phyloP scores from a whole-genome alignment of 2,797 vertebrate genomes.

The Mycteria americana region DNA sequence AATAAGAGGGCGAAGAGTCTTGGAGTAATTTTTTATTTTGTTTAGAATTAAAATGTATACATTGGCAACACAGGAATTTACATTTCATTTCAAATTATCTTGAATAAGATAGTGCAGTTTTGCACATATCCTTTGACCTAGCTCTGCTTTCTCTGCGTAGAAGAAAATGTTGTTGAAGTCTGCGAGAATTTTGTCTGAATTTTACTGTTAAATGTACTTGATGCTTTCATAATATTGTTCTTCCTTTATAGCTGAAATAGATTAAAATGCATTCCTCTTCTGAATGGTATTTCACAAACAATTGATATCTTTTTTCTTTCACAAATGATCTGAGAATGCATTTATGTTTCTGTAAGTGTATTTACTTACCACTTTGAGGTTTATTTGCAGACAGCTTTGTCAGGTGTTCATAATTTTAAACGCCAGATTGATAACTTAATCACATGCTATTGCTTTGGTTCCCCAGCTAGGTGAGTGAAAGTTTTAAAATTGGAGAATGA shows the following conservation, averaged over 20 bases:
- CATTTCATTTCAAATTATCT: not conserved
- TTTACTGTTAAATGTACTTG: not conserved
- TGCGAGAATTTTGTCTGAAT: not conserved
- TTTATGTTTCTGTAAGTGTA: constrained; percentile 11
- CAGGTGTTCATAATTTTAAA: not conserved
- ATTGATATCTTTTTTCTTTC: not conserved
- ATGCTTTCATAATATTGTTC: constrained; percentile 12
- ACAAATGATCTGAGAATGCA: not conserved
- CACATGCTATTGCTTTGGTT: not conserved
- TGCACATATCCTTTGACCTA: not conserved
- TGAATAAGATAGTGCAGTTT: not conserved
- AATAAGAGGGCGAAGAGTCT: not conserved
- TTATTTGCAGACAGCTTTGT: constrained; percentile 32
- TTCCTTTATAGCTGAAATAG: not conserved
- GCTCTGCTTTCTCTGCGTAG: not conserved
- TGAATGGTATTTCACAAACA: not conserved
- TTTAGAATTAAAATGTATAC: not conserved
- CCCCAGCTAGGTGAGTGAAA: not conserved
- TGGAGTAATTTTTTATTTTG: not conserved
- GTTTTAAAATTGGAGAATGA: not conserved
- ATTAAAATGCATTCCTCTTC: not conserved
- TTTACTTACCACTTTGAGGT: not conserved
- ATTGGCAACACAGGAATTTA: not conserved
- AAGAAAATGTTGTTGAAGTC: not conserved
- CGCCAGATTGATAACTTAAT: not conserved